Evolutionary conservation across 2,797 vertebrate species (phyloP).

Genomic region (Sebastes cheni): DNA sequence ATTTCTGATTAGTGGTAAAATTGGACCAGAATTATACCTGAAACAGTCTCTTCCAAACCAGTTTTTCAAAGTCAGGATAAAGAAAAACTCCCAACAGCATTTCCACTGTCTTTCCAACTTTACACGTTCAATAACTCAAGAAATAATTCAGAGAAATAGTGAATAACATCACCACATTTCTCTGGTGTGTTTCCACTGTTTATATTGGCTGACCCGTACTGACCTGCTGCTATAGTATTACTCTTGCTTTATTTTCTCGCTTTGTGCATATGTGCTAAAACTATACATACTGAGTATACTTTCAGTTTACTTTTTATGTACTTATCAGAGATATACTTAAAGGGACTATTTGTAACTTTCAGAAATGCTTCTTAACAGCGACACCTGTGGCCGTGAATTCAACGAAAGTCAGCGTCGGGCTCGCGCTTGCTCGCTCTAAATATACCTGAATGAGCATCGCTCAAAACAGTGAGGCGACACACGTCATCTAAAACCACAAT

Average conservation of each 20-base stretch:
- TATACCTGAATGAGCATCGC: too few species aligned
- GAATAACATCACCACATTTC: not conserved
- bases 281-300: too few species aligned
- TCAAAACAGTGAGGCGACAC: too few species aligned
- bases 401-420: too few species aligned
- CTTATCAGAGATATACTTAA: too few species aligned
- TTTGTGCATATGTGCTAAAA: too few species aligned
- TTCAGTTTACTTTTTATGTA: too few species aligned
- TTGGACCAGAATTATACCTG: not conserved
- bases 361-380: too few species aligned
- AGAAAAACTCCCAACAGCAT: not conserved
- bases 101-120: not conserved
- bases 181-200: not conserved
- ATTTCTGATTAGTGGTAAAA: not conserved
- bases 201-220: not conserved
- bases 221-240: not conserved
- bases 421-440: too few species aligned
- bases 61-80: not conserved
- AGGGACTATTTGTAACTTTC: too few species aligned
- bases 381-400: too few species aligned
- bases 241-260: not conserved
- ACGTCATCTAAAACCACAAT: too few species aligned
- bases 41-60: not conserved
- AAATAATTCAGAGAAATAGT: not conserved
- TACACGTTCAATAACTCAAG: not conserved